These are phyloP conservation scores for Euplexia lucipara DNA, from an alignment of 2,888 invertebrate genomes.

Conservation along the genomic window DNA sequence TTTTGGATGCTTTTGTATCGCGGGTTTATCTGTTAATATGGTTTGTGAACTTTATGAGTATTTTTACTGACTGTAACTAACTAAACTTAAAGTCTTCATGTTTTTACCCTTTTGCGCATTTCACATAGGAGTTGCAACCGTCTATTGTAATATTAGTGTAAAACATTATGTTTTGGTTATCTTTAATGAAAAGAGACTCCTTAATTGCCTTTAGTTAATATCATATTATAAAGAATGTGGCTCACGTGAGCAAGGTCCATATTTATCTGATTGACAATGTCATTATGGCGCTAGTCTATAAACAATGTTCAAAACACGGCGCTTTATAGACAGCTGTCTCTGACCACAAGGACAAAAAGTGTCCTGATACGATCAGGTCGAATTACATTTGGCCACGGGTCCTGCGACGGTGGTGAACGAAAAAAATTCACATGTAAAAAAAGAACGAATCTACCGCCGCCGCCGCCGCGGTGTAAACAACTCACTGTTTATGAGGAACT, in stretches of 20 bases:
- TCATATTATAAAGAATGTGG: constrained; percentile 45
- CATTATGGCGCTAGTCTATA: constrained; percentile 78
- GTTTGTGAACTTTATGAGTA: constrained; percentile 10
- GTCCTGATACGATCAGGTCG: constrained; percentile 89
- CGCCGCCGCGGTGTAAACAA: constrained; percentile 82
- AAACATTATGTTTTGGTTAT: background rate
- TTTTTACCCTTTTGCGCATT: too few species aligned
- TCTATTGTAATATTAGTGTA: too few species aligned
- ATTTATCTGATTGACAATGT: constrained; percentile 67
- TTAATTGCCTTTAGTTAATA: constrained; percentile 30
- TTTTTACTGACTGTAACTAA: too few species aligned
- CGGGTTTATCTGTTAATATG: background rate
- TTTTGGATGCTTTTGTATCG: background rate
- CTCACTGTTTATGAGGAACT: constrained; percentile 80
- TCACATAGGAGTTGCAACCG: too few species aligned
- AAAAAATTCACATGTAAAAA: constrained; percentile 80
- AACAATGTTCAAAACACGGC: constrained; percentile 82
- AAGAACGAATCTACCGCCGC: constrained; percentile 65
- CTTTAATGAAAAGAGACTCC: constrained; percentile 12
- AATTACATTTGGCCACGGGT: constrained; percentile 87
- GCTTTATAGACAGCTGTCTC: constrained; percentile 87
- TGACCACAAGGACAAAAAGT: constrained; percentile 89
- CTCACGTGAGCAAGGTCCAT: constrained; percentile 44
- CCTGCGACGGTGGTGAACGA: constrained; percentile 72
- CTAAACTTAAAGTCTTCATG: too few species aligned